Evolutionary conservation across 2,888 invertebrate species (phyloP).

Genomic region (Encarsia formosa): DNA sequence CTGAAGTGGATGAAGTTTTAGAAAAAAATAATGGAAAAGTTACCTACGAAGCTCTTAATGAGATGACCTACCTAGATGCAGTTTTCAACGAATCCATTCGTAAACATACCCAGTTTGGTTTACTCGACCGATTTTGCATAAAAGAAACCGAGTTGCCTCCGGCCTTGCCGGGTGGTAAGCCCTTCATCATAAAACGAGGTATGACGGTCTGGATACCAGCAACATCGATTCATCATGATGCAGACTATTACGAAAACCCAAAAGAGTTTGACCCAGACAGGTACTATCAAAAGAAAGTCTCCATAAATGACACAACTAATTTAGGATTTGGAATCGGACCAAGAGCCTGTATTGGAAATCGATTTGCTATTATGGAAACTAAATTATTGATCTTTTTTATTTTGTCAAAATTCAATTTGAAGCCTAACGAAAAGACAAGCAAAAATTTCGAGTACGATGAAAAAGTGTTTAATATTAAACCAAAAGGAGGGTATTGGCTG

Average conservation of each 20-base stretch:
- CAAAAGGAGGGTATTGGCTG: constrained; percentile 38
- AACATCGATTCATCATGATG: constrained; percentile 44
- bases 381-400: constrained; percentile 33
- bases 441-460: constrained; percentile 13
- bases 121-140: constrained; percentile 40
- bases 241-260: constrained; percentile 45
- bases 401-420: constrained; percentile 30
- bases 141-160: constrained; percentile 43
- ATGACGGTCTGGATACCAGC: constrained; percentile 41
- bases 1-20: constrained; percentile 41
- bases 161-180: constrained; percentile 37
- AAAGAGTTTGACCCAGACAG: constrained; percentile 49
- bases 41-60: constrained; percentile 51
- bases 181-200: constrained; percentile 40
- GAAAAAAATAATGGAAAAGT: constrained; percentile 37
- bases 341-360: constrained; percentile 44
- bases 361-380: constrained; percentile 34
- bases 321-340: constrained; percentile 45
- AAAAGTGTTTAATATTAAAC: constrained; percentile 22
- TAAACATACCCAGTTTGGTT: constrained; percentile 34
- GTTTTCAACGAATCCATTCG: constrained; percentile 48
- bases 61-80: constrained; percentile 57
- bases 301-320: constrained; percentile 5
- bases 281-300: constrained; percentile 31
- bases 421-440: constrained; percentile 33